Conservation (phyloP, 2,888 invertebrate genomes). For the Drosophila pseudotakahashii region DNA sequence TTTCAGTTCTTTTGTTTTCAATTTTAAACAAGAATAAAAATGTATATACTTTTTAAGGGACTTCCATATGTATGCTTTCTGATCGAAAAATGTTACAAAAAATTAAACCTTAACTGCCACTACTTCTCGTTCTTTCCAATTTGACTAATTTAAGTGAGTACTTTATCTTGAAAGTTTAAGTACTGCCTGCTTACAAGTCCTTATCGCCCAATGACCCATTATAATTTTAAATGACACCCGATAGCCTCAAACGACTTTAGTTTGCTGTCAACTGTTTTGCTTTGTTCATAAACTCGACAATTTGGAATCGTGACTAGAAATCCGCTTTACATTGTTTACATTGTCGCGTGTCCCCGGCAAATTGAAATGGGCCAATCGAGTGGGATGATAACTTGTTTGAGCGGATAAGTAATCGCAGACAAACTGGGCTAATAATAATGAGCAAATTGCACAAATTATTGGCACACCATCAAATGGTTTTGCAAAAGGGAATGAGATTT, state of each 20-base stretch:
- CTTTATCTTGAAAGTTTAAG: slow-evolving; percentile 1
- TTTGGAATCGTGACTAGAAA: slow-evolving; percentile 12
- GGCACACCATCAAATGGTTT: slow-evolving; percentile 8
- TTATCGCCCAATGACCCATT: slow-evolving; percentile 26
- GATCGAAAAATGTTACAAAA: neutral
- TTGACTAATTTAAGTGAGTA: neutral
- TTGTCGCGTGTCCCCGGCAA: slow-evolving; percentile 51
- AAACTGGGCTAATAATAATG: slow-evolving; percentile 11
- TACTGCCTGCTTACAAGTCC: neutral
- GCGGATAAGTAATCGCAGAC: slow-evolving; percentile 10
- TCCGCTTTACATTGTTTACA: slow-evolving; percentile 11
- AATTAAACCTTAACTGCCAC: neutral
- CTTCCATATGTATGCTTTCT: no score
- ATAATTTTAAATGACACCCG: neutral
- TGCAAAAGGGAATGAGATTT: slow-evolving; percentile 1
- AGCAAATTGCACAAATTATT: slow-evolving; percentile 40
- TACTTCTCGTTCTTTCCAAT: neutral
- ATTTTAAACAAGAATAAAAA: no score
- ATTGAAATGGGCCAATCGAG: slow-evolving; percentile 30
- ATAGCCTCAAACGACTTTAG: slow-evolving; percentile 5
- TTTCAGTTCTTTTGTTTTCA: no score
- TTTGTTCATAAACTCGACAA: slow-evolving; percentile 17
- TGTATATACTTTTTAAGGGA: no score
- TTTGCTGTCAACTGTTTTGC: slow-evolving; percentile 30
- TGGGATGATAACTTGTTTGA: slow-evolving; percentile 45